Conservation (phyloP, 2,113 vertebrate species). For the Sinocyclocheilus anophthalmus region DNA sequence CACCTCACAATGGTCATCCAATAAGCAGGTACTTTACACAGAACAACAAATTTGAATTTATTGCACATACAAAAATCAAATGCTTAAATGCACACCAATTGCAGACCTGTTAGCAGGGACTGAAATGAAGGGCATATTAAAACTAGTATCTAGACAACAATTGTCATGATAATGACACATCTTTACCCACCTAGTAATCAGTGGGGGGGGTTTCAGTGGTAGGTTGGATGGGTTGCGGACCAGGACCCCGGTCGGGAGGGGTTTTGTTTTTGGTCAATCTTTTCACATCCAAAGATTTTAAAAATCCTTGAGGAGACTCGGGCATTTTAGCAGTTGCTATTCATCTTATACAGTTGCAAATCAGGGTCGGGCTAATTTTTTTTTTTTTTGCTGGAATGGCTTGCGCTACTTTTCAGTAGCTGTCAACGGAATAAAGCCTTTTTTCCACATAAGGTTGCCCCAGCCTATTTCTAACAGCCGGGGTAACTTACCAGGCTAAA, state of each 20-base stretch:
- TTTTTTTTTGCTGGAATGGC: not conserved
- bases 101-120: not conserved
- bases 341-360: not conserved
- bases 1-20: not conserved
- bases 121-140: not conserved
- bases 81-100: not conserved
- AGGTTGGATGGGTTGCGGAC: too few relatives aligned
- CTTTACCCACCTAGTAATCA: too few relatives aligned
- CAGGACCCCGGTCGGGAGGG: too few relatives aligned
- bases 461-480: not conserved
- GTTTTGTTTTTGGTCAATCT: too few relatives aligned
- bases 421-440: not conserved
- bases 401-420: not conserved
- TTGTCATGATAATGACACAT: not conserved
- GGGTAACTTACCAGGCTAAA: not conserved
- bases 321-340: not conserved
- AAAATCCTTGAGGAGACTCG: too few relatives aligned
- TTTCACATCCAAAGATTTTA: not conserved
- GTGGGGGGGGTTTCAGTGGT: too few relatives aligned
- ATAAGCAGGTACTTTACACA: not conserved
- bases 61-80: slow-evolving; percentile 3
- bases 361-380: not conserved
- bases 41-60: not conserved
- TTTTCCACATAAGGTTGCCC: not conserved
- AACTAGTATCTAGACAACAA: not conserved